These are phyloP conservation scores for Nebria brevicollis DNA, from an alignment of 2,888 invertebrate genomes.

Conservation along the genomic window DNA sequence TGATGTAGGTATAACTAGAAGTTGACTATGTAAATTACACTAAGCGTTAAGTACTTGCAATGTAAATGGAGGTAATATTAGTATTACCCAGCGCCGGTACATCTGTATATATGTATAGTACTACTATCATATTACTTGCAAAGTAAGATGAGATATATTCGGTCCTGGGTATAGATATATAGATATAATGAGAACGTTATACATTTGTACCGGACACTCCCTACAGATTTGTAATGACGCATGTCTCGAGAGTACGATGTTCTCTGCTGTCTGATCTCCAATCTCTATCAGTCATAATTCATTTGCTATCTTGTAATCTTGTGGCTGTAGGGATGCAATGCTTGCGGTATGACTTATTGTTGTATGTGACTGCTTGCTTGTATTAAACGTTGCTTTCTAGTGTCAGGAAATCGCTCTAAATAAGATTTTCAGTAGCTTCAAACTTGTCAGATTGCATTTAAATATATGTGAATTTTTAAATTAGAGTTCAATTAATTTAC, in stretches of 20 bases:
- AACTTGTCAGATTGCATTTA: background rate
- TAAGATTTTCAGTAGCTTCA: background rate
- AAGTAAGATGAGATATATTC: conserved; percentile 15
- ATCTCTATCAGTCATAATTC: conserved; percentile 35
- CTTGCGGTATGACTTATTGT: conserved; percentile 36
- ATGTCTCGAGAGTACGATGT: conserved; percentile 19
- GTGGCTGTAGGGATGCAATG: conserved; percentile 19
- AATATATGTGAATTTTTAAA: background rate
- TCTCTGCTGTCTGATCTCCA: conserved; percentile 37
- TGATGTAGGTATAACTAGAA: background rate
- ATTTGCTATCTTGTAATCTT: conserved; percentile 34
- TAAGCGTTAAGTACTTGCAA: background rate
- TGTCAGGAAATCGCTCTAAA: background rate
- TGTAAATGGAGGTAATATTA: conserved; percentile 7
- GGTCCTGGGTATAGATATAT: background rate
- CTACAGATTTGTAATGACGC: conserved; percentile 19
- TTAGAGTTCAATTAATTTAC: background rate
- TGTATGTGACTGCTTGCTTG: conserved; percentile 10
- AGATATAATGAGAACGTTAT: background rate
- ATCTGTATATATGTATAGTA: background rate
- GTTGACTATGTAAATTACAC: background rate
- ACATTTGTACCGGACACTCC: background rate
- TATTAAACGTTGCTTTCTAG: background rate
- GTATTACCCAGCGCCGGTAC: background rate
- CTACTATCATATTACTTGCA: background rate